Conservation (phyloP, 2,113 vertebrate genomes). For the Tupaia tana region DNA sequence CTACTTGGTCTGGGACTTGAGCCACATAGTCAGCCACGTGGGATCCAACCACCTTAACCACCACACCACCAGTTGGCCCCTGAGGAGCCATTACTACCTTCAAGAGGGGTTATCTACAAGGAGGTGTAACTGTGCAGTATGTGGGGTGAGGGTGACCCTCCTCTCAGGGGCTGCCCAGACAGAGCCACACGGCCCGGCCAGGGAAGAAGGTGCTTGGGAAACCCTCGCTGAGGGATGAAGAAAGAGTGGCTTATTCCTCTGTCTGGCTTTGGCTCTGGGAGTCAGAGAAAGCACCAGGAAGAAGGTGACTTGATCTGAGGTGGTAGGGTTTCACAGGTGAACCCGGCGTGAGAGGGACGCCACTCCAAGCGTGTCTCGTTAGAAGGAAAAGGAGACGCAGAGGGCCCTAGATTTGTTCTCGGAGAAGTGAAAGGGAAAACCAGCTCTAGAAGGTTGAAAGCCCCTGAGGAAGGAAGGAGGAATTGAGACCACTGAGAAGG, state of each 20-base stretch:
- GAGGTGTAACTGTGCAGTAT: too few species aligned
- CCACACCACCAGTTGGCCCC: too few species aligned
- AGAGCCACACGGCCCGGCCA: not conserved
- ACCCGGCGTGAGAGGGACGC: not conserved
- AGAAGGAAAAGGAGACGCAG: not conserved
- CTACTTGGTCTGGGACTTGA: too few species aligned
- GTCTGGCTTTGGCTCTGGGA: not conserved
- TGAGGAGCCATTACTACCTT: not conserved
- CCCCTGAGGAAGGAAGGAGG: not conserved
- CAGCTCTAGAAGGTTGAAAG: not conserved
- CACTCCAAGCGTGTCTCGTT: not conserved
- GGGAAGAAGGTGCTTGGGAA: not conserved
- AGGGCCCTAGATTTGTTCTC: not conserved
- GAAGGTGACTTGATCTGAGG: not conserved
- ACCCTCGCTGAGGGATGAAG: not conserved
- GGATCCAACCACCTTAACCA: too few species aligned
- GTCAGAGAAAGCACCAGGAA: not conserved
- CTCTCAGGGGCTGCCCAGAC: not conserved
- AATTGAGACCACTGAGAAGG: not conserved
- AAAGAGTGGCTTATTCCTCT: not conserved
- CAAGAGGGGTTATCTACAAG: not conserved
- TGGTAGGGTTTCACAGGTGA: slow-evolving; percentile 50
- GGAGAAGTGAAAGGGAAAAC: not conserved
- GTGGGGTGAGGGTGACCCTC: not conserved
- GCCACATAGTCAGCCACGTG: too few species aligned